Percentiles rank a stretch among this genome's conserved stretches.
These are phyloP conservation scores for Chamaetylas fuelleborni DNA, from an alignment of 2,113 vertebrate species.

Conservation along the genomic window DNA sequence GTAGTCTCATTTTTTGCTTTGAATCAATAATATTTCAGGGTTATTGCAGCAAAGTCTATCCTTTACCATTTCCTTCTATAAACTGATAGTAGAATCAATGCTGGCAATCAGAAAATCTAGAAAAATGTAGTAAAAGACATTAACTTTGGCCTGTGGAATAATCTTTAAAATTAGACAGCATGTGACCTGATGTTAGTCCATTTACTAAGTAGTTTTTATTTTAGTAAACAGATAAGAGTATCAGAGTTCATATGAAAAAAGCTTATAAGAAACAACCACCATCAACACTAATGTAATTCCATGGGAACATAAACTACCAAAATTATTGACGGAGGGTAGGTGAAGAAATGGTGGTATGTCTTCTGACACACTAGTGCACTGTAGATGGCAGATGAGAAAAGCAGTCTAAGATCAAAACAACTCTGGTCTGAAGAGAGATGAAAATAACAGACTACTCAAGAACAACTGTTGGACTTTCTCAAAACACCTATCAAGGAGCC, in stretches of 20 bases:
- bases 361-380: not conserved
- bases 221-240: not conserved
- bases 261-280: not conserved
- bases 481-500: not conserved
- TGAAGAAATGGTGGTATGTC: not conserved
- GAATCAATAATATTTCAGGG: not conserved
- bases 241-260: not conserved
- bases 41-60: not conserved
- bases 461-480: not conserved
- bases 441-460: not conserved
- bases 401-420: not conserved
- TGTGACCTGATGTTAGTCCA: not conserved
- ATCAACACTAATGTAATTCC: not conserved
- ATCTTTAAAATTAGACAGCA: not conserved
- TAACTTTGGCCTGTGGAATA: conserved; percentile 14
- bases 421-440: not conserved
- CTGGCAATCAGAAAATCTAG: conserved; percentile 18
- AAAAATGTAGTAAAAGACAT: not conserved
- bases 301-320: not conserved
- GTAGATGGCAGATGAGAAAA: not conserved
- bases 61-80: not conserved
- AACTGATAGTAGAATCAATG: not conserved
- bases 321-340: not conserved
- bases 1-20: not conserved
- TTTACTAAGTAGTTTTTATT: not conserved